These are phyloP conservation scores for Acanthosepion esculentum DNA, from an alignment of 2,888 invertebrate genomes.

Conservation along the genomic window DNA sequence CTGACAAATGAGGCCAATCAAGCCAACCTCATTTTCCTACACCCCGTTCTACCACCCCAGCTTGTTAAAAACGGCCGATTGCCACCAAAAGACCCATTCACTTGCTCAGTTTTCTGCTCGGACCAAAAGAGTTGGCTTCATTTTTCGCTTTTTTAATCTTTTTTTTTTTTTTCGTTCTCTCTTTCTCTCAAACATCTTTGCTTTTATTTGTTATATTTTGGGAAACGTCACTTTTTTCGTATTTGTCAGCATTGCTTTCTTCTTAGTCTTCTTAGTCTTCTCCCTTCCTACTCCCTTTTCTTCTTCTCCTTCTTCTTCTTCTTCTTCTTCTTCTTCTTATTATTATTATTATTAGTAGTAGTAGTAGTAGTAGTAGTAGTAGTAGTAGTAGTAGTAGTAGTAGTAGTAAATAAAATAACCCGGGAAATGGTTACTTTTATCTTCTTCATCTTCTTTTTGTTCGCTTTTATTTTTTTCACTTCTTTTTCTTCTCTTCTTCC, in stretches of 20 bases:
- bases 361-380: too few species aligned
- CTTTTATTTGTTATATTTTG: background rate
- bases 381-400: too few species aligned
- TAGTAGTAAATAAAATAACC: too few species aligned
- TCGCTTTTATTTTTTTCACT: too few species aligned
- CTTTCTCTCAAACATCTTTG: background rate
- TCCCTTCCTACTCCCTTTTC: background rate
- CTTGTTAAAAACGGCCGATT: background rate
- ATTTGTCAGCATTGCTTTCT: too few species aligned
- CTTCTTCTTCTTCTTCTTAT: background rate
- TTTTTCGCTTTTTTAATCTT: background rate
- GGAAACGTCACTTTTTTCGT: too few species aligned
- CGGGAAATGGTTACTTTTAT: too few species aligned
- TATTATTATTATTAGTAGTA: too few species aligned
- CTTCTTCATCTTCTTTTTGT: too few species aligned
- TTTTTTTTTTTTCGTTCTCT: background rate
- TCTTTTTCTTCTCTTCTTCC: background rate
- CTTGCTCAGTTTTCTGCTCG: background rate
- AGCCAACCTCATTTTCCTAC: background rate
- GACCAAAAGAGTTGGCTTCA: background rate
- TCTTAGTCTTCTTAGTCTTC: too few species aligned
- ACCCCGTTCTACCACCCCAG: background rate
- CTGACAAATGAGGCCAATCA: conserved; percentile 33
- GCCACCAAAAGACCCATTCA: conserved; percentile 16
- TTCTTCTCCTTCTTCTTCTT: background rate